phyloP scores from a whole-genome alignment of 1,140 invertebrate species.

The Lycorma delicatula region DNA sequence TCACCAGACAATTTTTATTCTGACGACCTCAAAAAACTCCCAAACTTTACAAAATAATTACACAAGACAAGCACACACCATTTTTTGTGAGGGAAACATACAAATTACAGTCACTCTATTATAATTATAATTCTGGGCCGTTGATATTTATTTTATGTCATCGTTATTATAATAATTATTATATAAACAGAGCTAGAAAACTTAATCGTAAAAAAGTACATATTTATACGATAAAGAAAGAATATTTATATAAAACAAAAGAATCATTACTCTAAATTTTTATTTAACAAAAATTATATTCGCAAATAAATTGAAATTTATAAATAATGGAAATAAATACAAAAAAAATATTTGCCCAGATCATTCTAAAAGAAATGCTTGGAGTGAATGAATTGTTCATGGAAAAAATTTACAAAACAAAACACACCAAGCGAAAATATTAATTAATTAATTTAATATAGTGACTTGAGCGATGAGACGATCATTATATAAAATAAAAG shows the following conservation, averaged over 20 bases:
- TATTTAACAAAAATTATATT: slow-evolving; percentile 10
- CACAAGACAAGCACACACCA: slow-evolving; percentile 31
- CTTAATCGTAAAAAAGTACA: slow-evolving; percentile 8
- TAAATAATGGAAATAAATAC: slow-evolving; percentile 16
- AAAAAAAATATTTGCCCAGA: no score
- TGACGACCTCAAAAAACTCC: slow-evolving; percentile 53
- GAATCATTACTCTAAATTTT: slow-evolving; percentile 7
- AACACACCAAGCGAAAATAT: no score
- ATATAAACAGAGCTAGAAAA: slow-evolving; percentile 18
- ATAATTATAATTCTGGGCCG: slow-evolving; percentile 17
- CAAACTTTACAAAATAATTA: slow-evolving; percentile 46
- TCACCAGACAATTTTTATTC: slow-evolving; percentile 63
- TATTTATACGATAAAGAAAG: neutral
- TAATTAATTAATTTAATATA: no score
- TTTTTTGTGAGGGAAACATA: slow-evolving; percentile 20
- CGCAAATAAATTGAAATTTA: slow-evolving; percentile 11
- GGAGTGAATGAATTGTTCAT: no score
- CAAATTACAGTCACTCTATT: slow-evolving; percentile 14
- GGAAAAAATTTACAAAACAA: no score
- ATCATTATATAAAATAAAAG: no score
- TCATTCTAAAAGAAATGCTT: no score
- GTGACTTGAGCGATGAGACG: no score
- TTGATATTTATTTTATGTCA: slow-evolving; percentile 16
- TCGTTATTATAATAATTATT: slow-evolving; percentile 20
- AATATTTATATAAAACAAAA: slow-evolving; percentile 6